Evolutionary conservation across 2,888 invertebrate species (phyloP), one percentile per base, ranked within the genome.

Genomic region (Rhorus exstirpatorius): DNA sequence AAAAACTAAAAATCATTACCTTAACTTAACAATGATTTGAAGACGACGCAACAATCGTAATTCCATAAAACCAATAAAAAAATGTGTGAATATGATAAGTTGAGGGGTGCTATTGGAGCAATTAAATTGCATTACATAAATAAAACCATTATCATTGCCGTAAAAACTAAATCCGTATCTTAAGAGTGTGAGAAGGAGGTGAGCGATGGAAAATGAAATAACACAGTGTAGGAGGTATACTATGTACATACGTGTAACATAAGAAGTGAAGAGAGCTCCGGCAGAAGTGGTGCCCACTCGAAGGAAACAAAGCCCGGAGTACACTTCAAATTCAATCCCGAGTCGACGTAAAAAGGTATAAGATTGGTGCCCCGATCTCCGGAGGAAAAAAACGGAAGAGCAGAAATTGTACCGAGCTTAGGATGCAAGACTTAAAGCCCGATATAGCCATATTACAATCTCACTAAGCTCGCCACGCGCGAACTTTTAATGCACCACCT

Each of bases 321-420:
- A 75, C 58, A 75, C 81, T 82, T 70, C 70, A 78, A 82, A 79
- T 82, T 79, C 82, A 82, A 82, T 82, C 78, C 51, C 58, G 58
- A 65, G 74, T 78, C 68, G 44, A 63, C 74, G 78, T 82, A 78
- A 78, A 74, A 75, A 63, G 74, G 81, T 70, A 63, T 38, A 78
- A 68, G 77, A 46, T 65, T 74, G 60, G 49, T 26, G 63, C 49
- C 55, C 63, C 68, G 76, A 58, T 71, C 51, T 60, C 44, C 60
- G 17, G n/a, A 61, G 61, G n/a, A 60, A 26, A n/a, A 60, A 78
- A 53, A 44, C 38, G 60, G 53, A 74, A 74, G 49, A 38, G 53
- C 8, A 60, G 67, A 70, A 78, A 78, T 78, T 75, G 58, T 70
- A 68, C 74, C 41, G 49, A 70, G 61, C 58, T 70, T 51, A 53